Evolutionary conservation across 2,113 vertebrate species (phyloP).

Genomic region (Colius striatus): DNA sequence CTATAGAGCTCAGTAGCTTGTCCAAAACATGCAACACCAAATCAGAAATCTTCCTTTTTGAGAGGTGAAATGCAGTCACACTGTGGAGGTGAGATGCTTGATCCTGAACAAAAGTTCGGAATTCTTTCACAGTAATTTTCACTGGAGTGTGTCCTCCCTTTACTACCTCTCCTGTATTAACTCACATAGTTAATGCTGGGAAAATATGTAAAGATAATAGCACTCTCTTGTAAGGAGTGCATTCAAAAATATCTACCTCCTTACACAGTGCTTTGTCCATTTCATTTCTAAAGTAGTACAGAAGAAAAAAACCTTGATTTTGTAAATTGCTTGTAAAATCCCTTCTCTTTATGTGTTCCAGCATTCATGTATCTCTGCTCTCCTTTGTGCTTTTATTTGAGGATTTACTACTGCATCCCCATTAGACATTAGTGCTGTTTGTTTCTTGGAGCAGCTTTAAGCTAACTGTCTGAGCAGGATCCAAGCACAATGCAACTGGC

Average conservation of each 20-base stretch:
- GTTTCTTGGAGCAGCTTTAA: not conserved
- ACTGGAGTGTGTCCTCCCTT: not conserved
- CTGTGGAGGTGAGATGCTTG: not conserved
- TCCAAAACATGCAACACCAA: not conserved
- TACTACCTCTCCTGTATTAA: not conserved
- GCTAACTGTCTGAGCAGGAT: not conserved
- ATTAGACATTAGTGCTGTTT: not conserved
- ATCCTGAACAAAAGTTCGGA: not conserved
- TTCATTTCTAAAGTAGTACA: not conserved
- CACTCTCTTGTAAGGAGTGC: not conserved
- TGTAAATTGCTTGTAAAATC: not conserved
- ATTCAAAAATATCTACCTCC: not conserved
- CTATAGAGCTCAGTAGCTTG: not conserved
- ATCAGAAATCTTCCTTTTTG: not conserved
- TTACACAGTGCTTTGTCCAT: fast-evolving
- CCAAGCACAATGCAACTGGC: not conserved
- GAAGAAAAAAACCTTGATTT: not conserved
- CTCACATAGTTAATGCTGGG: not conserved
- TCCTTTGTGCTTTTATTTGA: not conserved
- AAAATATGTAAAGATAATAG: fast-evolving
- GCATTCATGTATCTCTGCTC: fast-evolving
- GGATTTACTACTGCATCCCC: not conserved
- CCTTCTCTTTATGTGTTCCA: not conserved
- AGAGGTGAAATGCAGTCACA: fast-evolving
- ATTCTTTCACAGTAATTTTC: no score